Evolutionary conservation across 1,140 invertebrate genomes (phyloP), one percentile per base, ranked within the genome.

Genomic region (Hydropsyche tenuis): DNA sequence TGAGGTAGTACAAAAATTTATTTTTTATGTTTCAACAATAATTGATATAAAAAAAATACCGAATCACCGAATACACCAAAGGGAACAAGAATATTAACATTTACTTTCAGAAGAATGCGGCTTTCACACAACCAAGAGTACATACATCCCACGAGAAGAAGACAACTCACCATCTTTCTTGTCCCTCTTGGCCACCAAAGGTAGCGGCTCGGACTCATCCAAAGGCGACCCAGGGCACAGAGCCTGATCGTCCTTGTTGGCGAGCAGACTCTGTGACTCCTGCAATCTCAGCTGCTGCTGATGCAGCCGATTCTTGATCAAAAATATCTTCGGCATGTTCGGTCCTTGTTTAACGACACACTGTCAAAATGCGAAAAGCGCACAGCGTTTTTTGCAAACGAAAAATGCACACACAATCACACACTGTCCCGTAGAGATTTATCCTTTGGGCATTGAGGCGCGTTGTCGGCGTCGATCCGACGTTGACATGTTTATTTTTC

Each of bases 281-380:
- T 92, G 84, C 78, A 94, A 82, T 70, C 90, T 88, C 79, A 92
- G 86, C 84, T 95, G 94, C 88, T 95, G 93, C 89, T 94, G 92
- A 78, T 93, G 92, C 86, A 95, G 86, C 79, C 93, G 88, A 81
- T 94, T 93, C 83, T 94, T 95, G 79, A 95, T 93, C 75, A 94
- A 83, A 83, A 94, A 95, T 82, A 95, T 94, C 87, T 95, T 95
- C 85, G 93, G 93, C 94, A 95, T 95, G 79, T 86, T 88, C n/a
- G 23, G 79, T 70, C 48, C 78, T 16, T 42, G 20, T 37, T 62
- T 60, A 22, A 23, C 16, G 18, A 65, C n/a, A 20, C 43, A 56
- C 14, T 27, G 62, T 30, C 9, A 16, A 37, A 25, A 18, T 22
- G 42, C 65, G 45, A 75, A 69, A 73, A 66, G 69, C 60, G 37